Base-by-base conservation (phyloP, 2,888 invertebrate genomes). In the Ectemnius cavifrons region DNA sequence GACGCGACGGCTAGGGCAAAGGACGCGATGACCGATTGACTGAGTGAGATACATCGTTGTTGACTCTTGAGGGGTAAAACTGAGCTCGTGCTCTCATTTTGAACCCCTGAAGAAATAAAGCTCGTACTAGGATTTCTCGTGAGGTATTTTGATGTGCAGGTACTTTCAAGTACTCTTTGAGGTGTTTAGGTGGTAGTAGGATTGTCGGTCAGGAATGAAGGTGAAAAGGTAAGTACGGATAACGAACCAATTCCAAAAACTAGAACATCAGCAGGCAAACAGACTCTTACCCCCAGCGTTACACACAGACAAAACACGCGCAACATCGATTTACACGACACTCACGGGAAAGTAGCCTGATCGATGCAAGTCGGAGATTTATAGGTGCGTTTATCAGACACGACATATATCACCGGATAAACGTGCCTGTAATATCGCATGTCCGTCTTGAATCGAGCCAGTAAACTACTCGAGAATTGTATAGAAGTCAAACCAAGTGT, bases 401-500 rank as follows among this genome's bases (percentile, higher is more conserved):
- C 46, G 63, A 18, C 13, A 59, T 20, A 59, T 20, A 57, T n/a
- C 47, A 49, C 52, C 23, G n/a, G 23, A 57, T 28, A 28, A 58
- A 20, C 46, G 52, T 27, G 49, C 49, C 5, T n/a, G 28, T 49
- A 58, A 65, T 49, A 23, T 28, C 8, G 13, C 47, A 37, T 63
- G 46, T 18, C 8, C n/a, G 61, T n/a, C 65, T 59, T 46, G 56
- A 63, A 61, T 46, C 45, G 28, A 58, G 47, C 62, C 28, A 59
- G 8, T 57, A 63, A 63, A 16, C 6, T 47, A 37, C 58, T 57
- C 47, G 65, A 11, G 37, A 11, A 59, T 23, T 61, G 61, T 46
- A 76, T 77, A 81, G 84, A 87, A 86, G 85, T 86, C 84, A 88
- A 87, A 86, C 84, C 85, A 85, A 78, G 63, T 58, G 77, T 68